Percentiles rank a stretch among this genome's conserved stretches.
phyloP scores from a whole-genome alignment of 2,113 vertebrate species.

The Triplophysa siluroides region DNA sequence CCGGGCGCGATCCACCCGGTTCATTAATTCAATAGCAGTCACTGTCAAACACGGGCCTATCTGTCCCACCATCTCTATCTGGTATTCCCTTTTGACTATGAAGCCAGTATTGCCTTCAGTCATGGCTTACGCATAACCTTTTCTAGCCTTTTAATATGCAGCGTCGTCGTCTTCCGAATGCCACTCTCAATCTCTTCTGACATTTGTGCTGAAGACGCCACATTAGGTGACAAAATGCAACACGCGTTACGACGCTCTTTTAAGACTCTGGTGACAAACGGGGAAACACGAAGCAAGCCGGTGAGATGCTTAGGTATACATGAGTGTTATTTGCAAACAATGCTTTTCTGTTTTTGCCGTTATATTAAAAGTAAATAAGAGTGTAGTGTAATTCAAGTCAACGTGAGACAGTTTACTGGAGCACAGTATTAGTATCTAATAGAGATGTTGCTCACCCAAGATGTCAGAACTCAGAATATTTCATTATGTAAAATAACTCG shows the following conservation, averaged over 20 bases:
- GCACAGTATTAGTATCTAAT: background rate
- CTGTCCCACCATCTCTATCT: constrained; percentile 37
- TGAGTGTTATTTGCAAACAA: background rate
- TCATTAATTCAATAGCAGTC: constrained; percentile 12
- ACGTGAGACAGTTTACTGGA: background rate
- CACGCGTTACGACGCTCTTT: constrained; percentile 24
- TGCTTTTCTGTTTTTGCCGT: background rate
- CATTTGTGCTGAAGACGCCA: constrained; percentile 61
- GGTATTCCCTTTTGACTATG: constrained; percentile 56
- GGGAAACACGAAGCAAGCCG: background rate
- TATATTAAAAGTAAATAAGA: background rate
- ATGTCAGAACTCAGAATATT: no score
- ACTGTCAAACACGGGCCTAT: constrained; percentile 5
- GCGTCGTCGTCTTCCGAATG: constrained; percentile 58
- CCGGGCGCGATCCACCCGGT: background rate
- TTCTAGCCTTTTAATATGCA: constrained; percentile 68
- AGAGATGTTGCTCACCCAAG: background rate
- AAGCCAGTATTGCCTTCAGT: constrained; percentile 62
- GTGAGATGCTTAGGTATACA: background rate
- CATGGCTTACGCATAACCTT: constrained; percentile 68
- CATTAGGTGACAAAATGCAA: constrained; percentile 63
- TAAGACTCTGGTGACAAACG: constrained; percentile 24
- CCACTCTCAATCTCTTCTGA: constrained; percentile 60
- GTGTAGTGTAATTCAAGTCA: background rate
- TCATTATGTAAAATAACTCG: no score